These are phyloP conservation scores for Eumacrocentrus americanus DNA, from an alignment of 2,888 invertebrate genomes.

Conservation along the genomic window DNA sequence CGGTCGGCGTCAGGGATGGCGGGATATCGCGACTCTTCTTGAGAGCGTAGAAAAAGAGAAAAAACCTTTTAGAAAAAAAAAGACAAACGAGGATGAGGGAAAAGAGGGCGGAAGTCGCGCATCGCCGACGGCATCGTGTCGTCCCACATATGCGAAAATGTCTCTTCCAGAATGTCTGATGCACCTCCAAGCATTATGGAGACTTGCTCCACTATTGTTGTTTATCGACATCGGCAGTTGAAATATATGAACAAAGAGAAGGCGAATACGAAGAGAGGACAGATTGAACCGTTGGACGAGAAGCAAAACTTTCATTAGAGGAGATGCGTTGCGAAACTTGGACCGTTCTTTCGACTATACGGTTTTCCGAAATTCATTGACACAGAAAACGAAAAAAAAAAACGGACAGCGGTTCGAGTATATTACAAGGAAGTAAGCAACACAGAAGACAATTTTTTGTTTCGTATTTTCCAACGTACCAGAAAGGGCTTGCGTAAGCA, in stretches of 20 bases:
- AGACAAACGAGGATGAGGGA: conserved; percentile 32
- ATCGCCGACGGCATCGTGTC: conserved; percentile 44
- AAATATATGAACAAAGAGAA: background rate
- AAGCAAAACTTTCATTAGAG: conserved; percentile 4
- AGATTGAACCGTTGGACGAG: conserved; percentile 4
- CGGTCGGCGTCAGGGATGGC: conserved; percentile 43
- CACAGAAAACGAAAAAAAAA: conserved; percentile 22
- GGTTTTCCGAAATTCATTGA: background rate
- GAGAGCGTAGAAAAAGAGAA: conserved; percentile 14
- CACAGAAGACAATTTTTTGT: background rate
- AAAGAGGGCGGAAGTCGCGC: conserved; percentile 35
- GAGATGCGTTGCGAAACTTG: conserved; percentile 5
- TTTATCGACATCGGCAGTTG: background rate
- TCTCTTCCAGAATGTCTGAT: conserved; percentile 23
- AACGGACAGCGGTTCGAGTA: background rate
- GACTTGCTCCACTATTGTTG: conserved; percentile 3
- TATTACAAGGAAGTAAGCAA: background rate
- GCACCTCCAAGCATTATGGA: conserved; percentile 20
- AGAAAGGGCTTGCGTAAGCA: conserved; percentile 95
- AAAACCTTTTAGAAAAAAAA: conserved; percentile 16
- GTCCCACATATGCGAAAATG: conserved; percentile 43
- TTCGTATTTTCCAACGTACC: conserved; percentile 67
- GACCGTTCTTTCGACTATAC: conserved; percentile 6
- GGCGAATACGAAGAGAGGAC: background rate
- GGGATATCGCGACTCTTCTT: conserved; percentile 20